phyloP scores from a whole-genome alignment of 2,888 invertebrate genomes.

The Melanostoma mellinum region DNA sequence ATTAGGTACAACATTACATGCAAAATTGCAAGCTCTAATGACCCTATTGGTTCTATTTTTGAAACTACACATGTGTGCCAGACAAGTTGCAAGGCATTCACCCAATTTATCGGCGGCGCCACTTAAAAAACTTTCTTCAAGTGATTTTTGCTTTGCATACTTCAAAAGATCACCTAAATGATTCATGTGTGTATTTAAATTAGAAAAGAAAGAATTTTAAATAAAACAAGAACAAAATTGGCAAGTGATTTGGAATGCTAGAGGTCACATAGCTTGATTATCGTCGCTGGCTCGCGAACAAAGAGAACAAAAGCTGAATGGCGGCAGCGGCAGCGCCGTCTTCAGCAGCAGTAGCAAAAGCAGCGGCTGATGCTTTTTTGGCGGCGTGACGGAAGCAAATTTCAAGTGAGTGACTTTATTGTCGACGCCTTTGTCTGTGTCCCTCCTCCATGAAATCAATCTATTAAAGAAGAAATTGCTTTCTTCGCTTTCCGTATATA shows the following conservation, averaged over 20 bases:
- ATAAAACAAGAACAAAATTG: slow-evolving; percentile 34
- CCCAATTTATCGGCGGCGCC: slow-evolving; percentile 61
- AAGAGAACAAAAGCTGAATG: slow-evolving; percentile 52
- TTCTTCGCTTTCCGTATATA: slow-evolving; percentile 18
- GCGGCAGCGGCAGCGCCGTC: slow-evolving; percentile 46
- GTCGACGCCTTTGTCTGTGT: slow-evolving; percentile 46
- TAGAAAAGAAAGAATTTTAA: slow-evolving; percentile 38
- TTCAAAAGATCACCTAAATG: slow-evolving; percentile 62
- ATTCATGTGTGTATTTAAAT: slow-evolving; percentile 64
- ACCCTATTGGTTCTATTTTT: slow-evolving; percentile 36
- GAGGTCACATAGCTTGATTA: slow-evolving; percentile 51
- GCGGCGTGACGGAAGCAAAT: slow-evolving; percentile 41
- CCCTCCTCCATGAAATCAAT: slow-evolving; percentile 28
- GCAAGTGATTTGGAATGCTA: slow-evolving; percentile 59
- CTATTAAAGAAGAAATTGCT: slow-evolving; percentile 18
- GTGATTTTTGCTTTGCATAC: slow-evolving; percentile 5
- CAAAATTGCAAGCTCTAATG: slow-evolving; percentile 25
- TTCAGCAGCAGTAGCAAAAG: not conserved
- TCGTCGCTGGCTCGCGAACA: slow-evolving; percentile 60
- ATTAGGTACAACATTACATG: slow-evolving; percentile 1
- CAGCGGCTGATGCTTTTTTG: slow-evolving; percentile 1
- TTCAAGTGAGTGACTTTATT: slow-evolving; percentile 2
- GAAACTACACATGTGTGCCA: slow-evolving; percentile 19
- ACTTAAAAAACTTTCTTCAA: slow-evolving; percentile 44
- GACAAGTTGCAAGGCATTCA: slow-evolving; percentile 38